phyloP scores from a whole-genome alignment of 2,888 invertebrate species.

The Drosophila antonietae region DNA sequence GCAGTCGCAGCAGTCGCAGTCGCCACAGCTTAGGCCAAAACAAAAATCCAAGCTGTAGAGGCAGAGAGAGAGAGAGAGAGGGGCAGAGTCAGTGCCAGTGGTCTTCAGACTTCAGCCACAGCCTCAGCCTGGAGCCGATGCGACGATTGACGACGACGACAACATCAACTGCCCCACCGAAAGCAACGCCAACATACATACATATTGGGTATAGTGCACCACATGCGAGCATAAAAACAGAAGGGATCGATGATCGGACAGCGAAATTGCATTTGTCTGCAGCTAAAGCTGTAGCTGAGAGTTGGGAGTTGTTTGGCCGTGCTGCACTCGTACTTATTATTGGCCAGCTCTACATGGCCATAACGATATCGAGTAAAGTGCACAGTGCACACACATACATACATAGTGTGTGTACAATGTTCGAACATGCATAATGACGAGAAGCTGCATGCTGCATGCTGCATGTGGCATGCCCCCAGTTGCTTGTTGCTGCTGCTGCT shows the following conservation, averaged over 20 bases:
- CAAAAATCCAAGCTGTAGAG: not conserved
- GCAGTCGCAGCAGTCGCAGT: slow-evolving; percentile 34
- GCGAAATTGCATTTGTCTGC: slow-evolving; percentile 68
- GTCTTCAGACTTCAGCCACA: slow-evolving; percentile 9
- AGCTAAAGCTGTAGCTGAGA: slow-evolving; percentile 12
- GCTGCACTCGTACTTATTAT: slow-evolving; percentile 53
- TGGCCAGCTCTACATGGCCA: slow-evolving; percentile 42
- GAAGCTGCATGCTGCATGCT: slow-evolving; percentile 42
- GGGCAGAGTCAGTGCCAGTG: slow-evolving; percentile 8
- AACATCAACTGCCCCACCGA: slow-evolving; percentile 47
- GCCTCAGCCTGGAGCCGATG: slow-evolving; percentile 29
- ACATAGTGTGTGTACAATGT: slow-evolving; percentile 26
- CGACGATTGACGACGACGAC: slow-evolving; percentile 53
- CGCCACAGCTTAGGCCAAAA: slow-evolving; percentile 35
- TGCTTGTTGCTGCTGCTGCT: slow-evolving; percentile 37
- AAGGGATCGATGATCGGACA: slow-evolving; percentile 73
- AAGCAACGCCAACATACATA: slow-evolving; percentile 54
- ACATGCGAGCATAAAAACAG: slow-evolving; percentile 61
- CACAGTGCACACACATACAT: slow-evolving; percentile 34
- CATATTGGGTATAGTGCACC: slow-evolving; percentile 62
- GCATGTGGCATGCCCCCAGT: slow-evolving; percentile 33
- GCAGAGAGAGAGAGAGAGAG: not conserved
- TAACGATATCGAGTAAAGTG: slow-evolving; percentile 63
- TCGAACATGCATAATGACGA: slow-evolving; percentile 56
- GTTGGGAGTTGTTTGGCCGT: slow-evolving; percentile 8